Base-by-base conservation (phyloP, 37 sponge, comb jelly and placozoan genomes). In the Oscarella lobularis region DNA sequence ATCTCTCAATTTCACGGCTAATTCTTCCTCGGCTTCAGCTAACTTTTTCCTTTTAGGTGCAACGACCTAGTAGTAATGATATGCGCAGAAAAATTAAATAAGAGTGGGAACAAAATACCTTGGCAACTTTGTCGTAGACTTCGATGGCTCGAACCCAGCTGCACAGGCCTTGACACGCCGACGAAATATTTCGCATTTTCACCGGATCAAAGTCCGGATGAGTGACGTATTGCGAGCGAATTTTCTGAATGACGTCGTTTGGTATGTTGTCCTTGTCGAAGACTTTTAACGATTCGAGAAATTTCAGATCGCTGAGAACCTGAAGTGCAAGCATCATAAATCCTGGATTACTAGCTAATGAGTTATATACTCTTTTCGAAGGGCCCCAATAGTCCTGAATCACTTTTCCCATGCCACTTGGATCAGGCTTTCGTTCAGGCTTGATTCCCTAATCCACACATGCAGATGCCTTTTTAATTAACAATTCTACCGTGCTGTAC, bases 381-480 rank as follows among this genome's bases (percentile, higher is more conserved):
- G 97, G 86, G 54, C 90, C 97, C 97, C 97, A 96, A 79, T 72
- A 96, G 79, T 96, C 90, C 81, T 96, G 93, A 31, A 96, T 76
- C 90, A 96, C 92, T 78, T 92, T 96, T 0, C 97, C 97, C 40
- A 83, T 81, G 9, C 90, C 93, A 67, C 79, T 70, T 1, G 95
- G 95, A 65, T 96, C 97, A 37, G 97, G 97, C 74, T 92, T 96
- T 40, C 97, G 81, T 75, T 96, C 97, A 40, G 97, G 86, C 35
- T 85, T 87, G 32, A 96, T 67, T 2, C 75, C 80, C 73, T 70
- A 70, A 29, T n/a, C 14, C 14, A 70, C 9, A 48, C n/a, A n/a
- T n/a, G n/a, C n/a, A n/a, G n/a, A n/a, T n/a, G n/a, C n/a, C n/a
- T n/a, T n/a, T n/a, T n/a, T n/a, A n/a, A n/a, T n/a, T n/a, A n/a